Conservation (phyloP, 2,113 vertebrate genomes). For the Chunga burmeisteri region DNA sequence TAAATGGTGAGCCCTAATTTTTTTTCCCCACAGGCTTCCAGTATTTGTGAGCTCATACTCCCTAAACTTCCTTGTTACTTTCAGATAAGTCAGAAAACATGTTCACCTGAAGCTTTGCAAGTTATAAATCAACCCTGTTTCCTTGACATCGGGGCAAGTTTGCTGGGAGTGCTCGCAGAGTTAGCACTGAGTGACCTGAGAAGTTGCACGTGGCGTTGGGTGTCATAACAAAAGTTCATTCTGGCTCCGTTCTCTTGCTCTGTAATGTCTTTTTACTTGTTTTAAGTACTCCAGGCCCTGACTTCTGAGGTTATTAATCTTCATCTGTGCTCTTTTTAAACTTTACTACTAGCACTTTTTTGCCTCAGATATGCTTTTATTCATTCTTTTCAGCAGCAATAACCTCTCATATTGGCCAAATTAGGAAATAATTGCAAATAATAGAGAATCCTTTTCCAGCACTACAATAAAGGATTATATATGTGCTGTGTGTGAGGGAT, state of each 20-base stretch:
- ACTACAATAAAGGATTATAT: constrained; percentile 27
- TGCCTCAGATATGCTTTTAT: constrained; percentile 66
- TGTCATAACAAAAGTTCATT: constrained; percentile 12
- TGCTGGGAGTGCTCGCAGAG: not conserved
- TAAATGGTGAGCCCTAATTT: not conserved
- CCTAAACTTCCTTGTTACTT: not conserved
- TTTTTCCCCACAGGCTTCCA: not conserved
- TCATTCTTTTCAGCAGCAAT: constrained; percentile 67
- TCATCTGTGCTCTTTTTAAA: constrained; percentile 69
- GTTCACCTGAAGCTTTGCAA: not conserved
- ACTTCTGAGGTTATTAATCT: constrained; percentile 58
- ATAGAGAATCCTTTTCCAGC: constrained; percentile 55
- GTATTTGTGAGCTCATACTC: not conserved
- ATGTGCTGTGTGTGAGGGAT: constrained; percentile 17
- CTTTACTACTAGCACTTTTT: constrained; percentile 70
- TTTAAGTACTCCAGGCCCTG: constrained; percentile 44
- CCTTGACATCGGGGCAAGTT: not conserved
- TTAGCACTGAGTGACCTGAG: not conserved
- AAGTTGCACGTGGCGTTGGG: not conserved
- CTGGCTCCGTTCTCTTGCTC: not conserved
- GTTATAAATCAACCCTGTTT: not conserved
- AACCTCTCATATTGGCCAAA: constrained; percentile 68
- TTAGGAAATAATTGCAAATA: constrained; percentile 71
- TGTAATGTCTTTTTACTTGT: constrained; percentile 18
- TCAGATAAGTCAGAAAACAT: not conserved